Base-by-base conservation (phyloP, 2,888 invertebrate species). In the Priocnemis perturbator region DNA sequence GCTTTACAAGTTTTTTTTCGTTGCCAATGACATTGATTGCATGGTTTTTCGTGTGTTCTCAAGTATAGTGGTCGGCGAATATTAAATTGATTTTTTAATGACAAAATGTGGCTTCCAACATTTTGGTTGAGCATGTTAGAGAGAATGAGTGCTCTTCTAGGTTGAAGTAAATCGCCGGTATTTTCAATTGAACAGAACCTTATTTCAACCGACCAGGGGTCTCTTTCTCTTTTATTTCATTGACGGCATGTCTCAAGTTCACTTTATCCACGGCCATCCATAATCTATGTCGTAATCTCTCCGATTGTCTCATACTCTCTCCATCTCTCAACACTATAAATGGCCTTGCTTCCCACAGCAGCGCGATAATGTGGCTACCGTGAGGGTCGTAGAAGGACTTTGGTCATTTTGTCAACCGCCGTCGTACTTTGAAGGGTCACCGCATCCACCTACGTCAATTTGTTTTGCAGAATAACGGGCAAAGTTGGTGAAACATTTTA, bases 321-420 rank as follows among this genome's bases (percentile, higher is more conserved):
- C 65, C 59, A 68, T 58, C 64, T 57, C 69, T 79, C 79, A 77
- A 76, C 79, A 81, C 81, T 86, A 87, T 79, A 87, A 86, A 87
- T 87, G 86, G 87, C 74, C 77, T 77, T 63, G 79, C 84, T 86
- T 86, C 86, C 86, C 86, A 79, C 85, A 84, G 83, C 79, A 82
- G 85, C 84, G 84, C 84, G 86, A 87, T 87, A 87, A 87, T 87
- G 86, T 83, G 87, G 83, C 84, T 81, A 80, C 79, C 77, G 78
- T 78, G 84, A 83, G 83, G 83, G 82, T 82, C 79, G 83, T 73
- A 81, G 82, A 83, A 82, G 83, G 85, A 79, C 83, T 83, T 75
- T 75, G 85, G 82, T 84, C 86, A 87, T 86, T 87, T 87, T 87
- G 86, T 87, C 86, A 86, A 85, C 74, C 78, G 73, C 76, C n/a